These are phyloP conservation scores for Monopis laevigella DNA, from an alignment of 2,888 invertebrate genomes.

Conservation along the genomic window DNA sequence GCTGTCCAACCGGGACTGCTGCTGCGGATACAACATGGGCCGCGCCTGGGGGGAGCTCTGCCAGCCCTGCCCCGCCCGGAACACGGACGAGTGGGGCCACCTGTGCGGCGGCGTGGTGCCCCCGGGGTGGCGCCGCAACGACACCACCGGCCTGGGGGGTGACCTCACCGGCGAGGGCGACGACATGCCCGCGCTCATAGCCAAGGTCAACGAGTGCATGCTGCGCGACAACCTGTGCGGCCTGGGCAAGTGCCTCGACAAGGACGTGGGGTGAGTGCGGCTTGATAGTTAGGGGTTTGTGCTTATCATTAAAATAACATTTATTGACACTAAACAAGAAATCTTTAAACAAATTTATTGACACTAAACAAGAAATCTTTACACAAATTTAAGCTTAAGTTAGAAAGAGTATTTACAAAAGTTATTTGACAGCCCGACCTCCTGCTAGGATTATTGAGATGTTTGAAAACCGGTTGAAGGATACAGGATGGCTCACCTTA, in stretches of 20 bases:
- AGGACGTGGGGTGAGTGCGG: conserved; percentile 71
- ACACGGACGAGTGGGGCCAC: conserved; percentile 65
- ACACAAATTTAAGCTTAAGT: too few species aligned
- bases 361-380: too few species aligned
- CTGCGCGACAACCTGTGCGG: conserved; percentile 79
- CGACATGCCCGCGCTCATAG: conserved; percentile 35
- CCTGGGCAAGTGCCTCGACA: conserved; percentile 78
- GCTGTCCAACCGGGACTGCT: conserved; percentile 84
- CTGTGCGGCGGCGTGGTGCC: conserved; percentile 60
- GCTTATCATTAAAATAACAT: too few species aligned
- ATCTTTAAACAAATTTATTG: too few species aligned
- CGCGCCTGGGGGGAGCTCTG: conserved; percentile 86
- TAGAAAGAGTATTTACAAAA: too few species aligned
- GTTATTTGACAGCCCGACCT: too few species aligned
- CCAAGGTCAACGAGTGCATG: conserved; percentile 78
- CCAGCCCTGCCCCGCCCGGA: conserved; percentile 74
- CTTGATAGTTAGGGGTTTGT: too few species aligned
- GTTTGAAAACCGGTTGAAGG: too few species aligned
- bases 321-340: too few species aligned
- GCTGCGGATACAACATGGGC: conserved; percentile 88
- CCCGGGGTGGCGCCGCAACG: conserved; percentile 48
- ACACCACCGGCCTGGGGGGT: conserved; percentile 25
- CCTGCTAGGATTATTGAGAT: too few species aligned
- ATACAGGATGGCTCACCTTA: too few species aligned
- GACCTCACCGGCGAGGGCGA: conserved; percentile 22